Evolutionary conservation across 2,888 invertebrate genomes (phyloP), one percentile per base, ranked within the genome.

Genomic region (Drosophila quinaria): DNA sequence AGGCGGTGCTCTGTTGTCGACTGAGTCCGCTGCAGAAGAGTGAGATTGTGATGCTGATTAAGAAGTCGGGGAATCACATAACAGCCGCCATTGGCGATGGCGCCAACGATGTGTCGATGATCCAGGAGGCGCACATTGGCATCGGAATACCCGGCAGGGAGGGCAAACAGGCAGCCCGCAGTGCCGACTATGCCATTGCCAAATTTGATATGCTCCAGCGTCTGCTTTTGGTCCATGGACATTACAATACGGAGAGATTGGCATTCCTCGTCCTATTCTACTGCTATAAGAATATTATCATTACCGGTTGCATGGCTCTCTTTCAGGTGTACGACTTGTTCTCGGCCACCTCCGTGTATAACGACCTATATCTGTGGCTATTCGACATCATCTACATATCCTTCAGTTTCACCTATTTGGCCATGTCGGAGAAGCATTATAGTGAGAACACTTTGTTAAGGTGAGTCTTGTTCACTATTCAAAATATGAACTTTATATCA

Each of bases 51-150:
- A 95, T 95, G 74, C 91, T 99, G 91, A 95, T 99, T 4, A 93
- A 92, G 74, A 90, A 79, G 0, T 67, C 87, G 0, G 79, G 94
- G 37, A 93, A 87, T 11, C 96, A 98, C 1, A 94, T 96, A 37
- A 98, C 97, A 0, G 98, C 98, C 0, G 98, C 98, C 0, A 96
- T 98, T 44, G 98, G 98, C 0, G 98, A 99, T 91, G 98, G 98
- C 0, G 98, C 98, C 42, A 99, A 99, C 92, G 98, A 98, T 92
- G 98, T 99, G 39, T 97, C 98, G 41, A 98, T 98, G 98, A 98
- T 98, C 85, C 98, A 98, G 90, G 98, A 98, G 91, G 98, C 98
- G 0, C 97, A 98, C 89, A 96, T 98, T 13, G 98, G 98, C 60
- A 94, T 97, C 64, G 97, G 97, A 77, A 94, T 95, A 56, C 94